A percentile compares a stretch with the other conserved stretches of the same genome.
Evolutionary conservation across 2,888 invertebrate species (phyloP).

Genomic region (Mayetiola destructor): DNA sequence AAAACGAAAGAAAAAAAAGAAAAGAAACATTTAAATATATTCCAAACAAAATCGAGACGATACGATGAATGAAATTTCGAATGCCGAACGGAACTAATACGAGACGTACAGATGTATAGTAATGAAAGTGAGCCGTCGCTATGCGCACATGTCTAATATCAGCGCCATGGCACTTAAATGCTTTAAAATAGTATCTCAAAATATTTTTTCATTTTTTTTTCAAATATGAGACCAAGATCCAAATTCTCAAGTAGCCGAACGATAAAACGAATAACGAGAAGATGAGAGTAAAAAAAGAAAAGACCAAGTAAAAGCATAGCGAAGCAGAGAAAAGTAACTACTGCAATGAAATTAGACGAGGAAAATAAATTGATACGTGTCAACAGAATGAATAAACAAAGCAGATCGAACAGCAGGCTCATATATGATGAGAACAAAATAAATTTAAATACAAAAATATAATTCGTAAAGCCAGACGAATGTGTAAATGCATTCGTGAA

Average conservation of each 20-base stretch:
- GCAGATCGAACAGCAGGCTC: neutral
- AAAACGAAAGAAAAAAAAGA: too few species aligned
- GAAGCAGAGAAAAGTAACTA: constrained; percentile 2
- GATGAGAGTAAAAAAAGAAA: constrained; percentile 4
- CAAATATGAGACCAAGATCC: too few species aligned
- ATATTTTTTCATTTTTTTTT: too few species aligned
- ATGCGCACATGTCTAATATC: constrained; percentile 11
- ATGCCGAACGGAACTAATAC: neutral
- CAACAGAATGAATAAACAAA: constrained; percentile 1
- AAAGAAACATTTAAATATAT: too few species aligned
- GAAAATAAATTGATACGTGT: neutral
- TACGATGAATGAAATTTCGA: neutral
- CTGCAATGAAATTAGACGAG: neutral
- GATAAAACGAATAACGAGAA: neutral
- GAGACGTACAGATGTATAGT: constrained; percentile 1
- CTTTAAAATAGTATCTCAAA: constrained; percentile 10
- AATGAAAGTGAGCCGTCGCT: neutral
- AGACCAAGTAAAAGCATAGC: too few species aligned
- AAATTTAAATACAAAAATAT: too few species aligned
- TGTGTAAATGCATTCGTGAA: neutral
- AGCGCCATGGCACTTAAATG: constrained; percentile 11
- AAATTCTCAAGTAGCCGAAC: neutral
- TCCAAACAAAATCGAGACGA: too few species aligned
- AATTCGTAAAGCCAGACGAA: constrained; percentile 12
- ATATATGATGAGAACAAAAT: constrained; percentile 6